Evolutionary conservation across 2,113 vertebrate species (phyloP), one percentile per base, ranked within the genome.

Genomic region (Tor tambroides): DNA sequence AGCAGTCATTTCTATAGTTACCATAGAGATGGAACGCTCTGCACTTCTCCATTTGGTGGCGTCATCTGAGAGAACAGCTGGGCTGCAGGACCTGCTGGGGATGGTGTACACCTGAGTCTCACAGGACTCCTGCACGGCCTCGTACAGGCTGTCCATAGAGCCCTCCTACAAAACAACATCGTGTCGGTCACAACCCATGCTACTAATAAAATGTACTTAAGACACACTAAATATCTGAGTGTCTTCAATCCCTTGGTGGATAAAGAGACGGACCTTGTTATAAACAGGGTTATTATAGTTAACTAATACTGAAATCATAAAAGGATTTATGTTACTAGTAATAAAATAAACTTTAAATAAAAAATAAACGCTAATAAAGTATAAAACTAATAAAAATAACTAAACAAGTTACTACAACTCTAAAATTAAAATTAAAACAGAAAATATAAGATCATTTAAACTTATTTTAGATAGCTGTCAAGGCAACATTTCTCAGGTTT

Each of bases 131-230:
- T 95, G 94, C 87, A 96, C 95, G 1, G 94, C 96, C 89, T 99
- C 97, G 79, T 98, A 98, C 85, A 98, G 91, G 80, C 96, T 98
- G 90, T 98, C 97, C 95, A 96, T 96, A 6, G 97, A 99, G 5
- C 97, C 97, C 87, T 97, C 97, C 97, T 99, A 88, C 71, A 41
- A 94, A 84, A 75, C 12, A 54, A 78, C 76, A 72, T 14, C 69
- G 30, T 32, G 43, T 9, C 15, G 38, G 32, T 72, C 38, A 78
- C 43, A 49, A 77, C 6, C 26, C 49, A 23, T 6, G 17, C 26
- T 51, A 15, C 75, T 51, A 51, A 77, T 77, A 35, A 32, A 21
- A 9, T 71, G 32, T 38, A 21, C 8, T 9, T 23, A 59, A 23
- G 54, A 7, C 54, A 9, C 54, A 23, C 54, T 59, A 21, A 59